Evolutionary conservation across 1,140 invertebrate species (phyloP).

Genomic region (Triops cancriformis): DNA sequence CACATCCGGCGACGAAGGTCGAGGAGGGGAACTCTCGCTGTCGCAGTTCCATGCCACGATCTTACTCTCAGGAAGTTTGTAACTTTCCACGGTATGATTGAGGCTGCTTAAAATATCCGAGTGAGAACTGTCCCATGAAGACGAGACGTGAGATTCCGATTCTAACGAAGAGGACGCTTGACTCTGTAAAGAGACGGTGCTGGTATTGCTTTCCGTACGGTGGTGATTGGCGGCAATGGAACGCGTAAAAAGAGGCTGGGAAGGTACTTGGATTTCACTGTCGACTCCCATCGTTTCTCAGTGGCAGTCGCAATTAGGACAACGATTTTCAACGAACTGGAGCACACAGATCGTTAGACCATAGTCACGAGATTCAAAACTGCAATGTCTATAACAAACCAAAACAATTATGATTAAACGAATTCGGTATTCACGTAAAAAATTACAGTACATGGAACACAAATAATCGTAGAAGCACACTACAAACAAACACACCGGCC

Average conservation of each 20-base stretch:
- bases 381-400: not conserved
- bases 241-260: not conserved
- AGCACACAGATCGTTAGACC: not conserved
- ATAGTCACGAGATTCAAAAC: not conserved
- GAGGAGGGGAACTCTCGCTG: not conserved
- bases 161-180: not conserved
- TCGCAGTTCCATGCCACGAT: not conserved
- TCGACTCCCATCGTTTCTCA: not conserved
- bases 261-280: not conserved
- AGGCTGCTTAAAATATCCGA: not conserved
- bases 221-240: slow-evolving; percentile 4
- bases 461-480: not conserved
- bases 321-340: not conserved
- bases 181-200: not conserved
- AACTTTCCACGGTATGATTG: not conserved
- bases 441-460: not conserved
- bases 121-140: not conserved
- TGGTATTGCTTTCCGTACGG: not conserved
- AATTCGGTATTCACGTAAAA: not conserved
- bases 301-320: not conserved
- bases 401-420: not conserved
- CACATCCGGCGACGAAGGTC: slow-evolving; percentile 8
- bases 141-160: not conserved
- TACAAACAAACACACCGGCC: too few relatives aligned
- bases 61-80: not conserved